phyloP scores from a whole-genome alignment of 92 coral and sea anemone species.

The Meandrina meandrites region DNA sequence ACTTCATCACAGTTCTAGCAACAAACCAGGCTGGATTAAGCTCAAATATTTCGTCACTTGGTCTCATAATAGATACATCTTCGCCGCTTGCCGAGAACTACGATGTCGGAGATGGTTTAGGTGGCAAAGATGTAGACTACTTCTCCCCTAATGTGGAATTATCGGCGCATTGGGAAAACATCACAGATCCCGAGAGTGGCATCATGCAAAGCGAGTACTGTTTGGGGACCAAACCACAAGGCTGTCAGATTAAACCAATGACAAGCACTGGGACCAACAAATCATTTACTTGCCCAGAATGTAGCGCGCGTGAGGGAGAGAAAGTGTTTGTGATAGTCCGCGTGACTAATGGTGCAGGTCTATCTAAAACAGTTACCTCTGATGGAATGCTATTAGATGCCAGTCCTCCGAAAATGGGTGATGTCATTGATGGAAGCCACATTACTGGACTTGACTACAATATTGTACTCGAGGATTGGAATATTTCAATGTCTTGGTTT shows the following conservation, averaged over 20 bases:
- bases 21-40: slow-evolving; percentile 78
- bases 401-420: slow-evolving; percentile 74
- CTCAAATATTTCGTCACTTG: slow-evolving; percentile 50
- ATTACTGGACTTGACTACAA: slow-evolving; percentile 54
- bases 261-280: slow-evolving; percentile 48
- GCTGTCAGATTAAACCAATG: slow-evolving; percentile 71
- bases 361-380: slow-evolving; percentile 52
- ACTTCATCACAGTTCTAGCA: slow-evolving; percentile 76
- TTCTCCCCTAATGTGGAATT: slow-evolving; percentile 48
- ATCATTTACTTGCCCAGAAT: slow-evolving; percentile 57
- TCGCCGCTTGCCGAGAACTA: slow-evolving; percentile 60
- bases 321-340: slow-evolving; percentile 53
- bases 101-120: slow-evolving; percentile 54
- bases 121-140: slow-evolving; percentile 53
- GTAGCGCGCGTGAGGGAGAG: slow-evolving; percentile 52
- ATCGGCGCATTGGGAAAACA: slow-evolving; percentile 71
- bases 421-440: slow-evolving; percentile 71
- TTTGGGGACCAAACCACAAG: slow-evolving; percentile 72
- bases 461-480: slow-evolving; percentile 66
- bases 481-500: slow-evolving; percentile 73
- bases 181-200: slow-evolving; percentile 83
- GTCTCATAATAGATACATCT: slow-evolving; percentile 68
- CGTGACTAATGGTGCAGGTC: slow-evolving; percentile 74
- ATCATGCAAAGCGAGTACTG: slow-evolving; percentile 64
- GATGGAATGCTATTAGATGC: slow-evolving; percentile 82